phyloP scores from a whole-genome alignment of 2,888 invertebrate genomes.

The Andrena minutula region DNA sequence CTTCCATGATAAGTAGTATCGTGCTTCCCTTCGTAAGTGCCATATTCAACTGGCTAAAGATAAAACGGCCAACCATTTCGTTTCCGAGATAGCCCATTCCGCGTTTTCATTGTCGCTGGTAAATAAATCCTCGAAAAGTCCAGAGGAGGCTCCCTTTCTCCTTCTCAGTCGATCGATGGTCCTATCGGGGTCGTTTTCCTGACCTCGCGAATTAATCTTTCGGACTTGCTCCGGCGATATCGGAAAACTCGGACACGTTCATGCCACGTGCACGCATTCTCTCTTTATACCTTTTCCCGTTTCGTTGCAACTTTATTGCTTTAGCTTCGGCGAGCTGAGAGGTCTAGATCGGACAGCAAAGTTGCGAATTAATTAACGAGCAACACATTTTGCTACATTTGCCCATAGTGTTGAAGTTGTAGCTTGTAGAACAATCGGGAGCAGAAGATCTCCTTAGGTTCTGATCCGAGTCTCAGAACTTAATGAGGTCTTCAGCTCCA shows the following conservation, averaged over 20 bases:
- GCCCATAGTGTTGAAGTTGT: neutral
- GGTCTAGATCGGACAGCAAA: neutral
- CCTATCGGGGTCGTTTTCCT: slow-evolving; percentile 39
- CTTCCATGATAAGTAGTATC: neutral
- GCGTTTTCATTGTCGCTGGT: slow-evolving; percentile 38
- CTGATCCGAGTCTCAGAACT: too few relatives aligned
- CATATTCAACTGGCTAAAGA: slow-evolving; percentile 20
- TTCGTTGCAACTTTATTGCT: slow-evolving; percentile 37
- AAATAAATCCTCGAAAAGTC: slow-evolving; percentile 46
- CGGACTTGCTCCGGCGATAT: slow-evolving; percentile 27
- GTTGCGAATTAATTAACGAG: neutral
- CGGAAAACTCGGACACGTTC: slow-evolving; percentile 54
- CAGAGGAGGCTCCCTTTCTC: neutral
- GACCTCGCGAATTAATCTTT: slow-evolving; percentile 57
- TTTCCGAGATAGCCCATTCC: slow-evolving; percentile 19
- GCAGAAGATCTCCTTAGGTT: too few relatives aligned
- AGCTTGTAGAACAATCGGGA: too few relatives aligned
- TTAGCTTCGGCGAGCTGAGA: neutral
- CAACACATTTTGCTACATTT: neutral
- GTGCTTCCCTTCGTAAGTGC: neutral
- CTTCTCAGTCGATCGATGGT: slow-evolving; percentile 43
- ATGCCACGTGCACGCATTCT: slow-evolving; percentile 34
- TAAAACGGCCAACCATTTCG: neutral
- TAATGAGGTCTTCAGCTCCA: too few relatives aligned
- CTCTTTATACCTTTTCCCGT: slow-evolving; percentile 10